A percentile compares a stretch with the other conserved stretches of the same genome.
phyloP scores from a whole-genome alignment of 2,888 invertebrate species.

The Agapostemon virescens region DNA sequence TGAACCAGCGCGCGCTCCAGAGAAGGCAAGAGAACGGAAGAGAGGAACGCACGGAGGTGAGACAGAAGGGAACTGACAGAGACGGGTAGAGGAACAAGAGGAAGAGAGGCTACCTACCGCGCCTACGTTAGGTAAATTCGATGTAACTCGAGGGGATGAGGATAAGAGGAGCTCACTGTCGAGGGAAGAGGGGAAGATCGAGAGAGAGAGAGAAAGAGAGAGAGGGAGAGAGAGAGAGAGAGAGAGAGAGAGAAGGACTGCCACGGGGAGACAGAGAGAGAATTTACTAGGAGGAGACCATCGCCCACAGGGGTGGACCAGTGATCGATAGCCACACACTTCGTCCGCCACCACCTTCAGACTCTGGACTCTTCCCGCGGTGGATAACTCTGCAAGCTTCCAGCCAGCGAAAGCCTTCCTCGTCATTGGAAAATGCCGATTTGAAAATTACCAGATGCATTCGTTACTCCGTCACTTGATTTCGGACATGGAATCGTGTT shows the following conservation, averaged over 20 bases:
- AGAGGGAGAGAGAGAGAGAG: constrained; percentile 14
- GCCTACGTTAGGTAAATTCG: constrained; percentile 79
- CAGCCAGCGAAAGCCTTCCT: constrained; percentile 26
- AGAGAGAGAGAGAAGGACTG: constrained; percentile 22
- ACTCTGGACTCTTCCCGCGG: constrained; percentile 66
- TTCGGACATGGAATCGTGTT: not conserved
- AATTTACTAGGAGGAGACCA: constrained; percentile 69
- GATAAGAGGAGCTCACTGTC: constrained; percentile 60
- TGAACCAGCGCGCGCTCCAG: constrained; percentile 52
- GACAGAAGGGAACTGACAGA: constrained; percentile 47
- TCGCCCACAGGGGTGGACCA: constrained; percentile 71
- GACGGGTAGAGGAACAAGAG: constrained; percentile 52
- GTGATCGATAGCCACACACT: constrained; percentile 76
- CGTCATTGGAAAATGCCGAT: constrained; percentile 26
- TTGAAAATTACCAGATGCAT: not conserved
- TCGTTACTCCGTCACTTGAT: not conserved
- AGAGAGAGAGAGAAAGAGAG: constrained; percentile 28
- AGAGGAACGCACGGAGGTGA: constrained; percentile 40
- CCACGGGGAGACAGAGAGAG: constrained; percentile 52
- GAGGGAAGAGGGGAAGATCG: constrained; percentile 40
- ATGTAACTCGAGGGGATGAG: constrained; percentile 75
- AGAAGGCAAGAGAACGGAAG: constrained; percentile 49
- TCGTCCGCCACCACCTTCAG: constrained; percentile 67
- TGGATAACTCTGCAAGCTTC: constrained; percentile 58
- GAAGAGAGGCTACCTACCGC: constrained; percentile 65